Percentiles rank a stretch among this genome's conserved stretches.
phyloP scores from a whole-genome alignment of 1,140 invertebrate genomes.

The Drosophila pachea region DNA sequence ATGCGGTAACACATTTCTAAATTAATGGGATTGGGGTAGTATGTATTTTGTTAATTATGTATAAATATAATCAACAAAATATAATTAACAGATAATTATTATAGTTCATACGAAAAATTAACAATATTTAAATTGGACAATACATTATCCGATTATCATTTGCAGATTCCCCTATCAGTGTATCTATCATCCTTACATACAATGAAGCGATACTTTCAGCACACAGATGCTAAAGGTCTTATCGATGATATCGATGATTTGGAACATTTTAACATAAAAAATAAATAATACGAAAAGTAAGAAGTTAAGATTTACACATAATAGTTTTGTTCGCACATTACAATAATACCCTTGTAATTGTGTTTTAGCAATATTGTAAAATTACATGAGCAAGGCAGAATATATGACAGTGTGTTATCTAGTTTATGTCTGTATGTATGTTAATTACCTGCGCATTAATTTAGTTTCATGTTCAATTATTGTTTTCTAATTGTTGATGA shows the following conservation, averaged over 20 bases:
- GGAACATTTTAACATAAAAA: conserved; percentile 12
- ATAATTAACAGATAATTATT: too few relatives aligned
- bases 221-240: neutral
- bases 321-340: neutral
- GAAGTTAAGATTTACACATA: neutral
- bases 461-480: conserved; percentile 14
- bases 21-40: neutral
- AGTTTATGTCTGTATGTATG: neutral
- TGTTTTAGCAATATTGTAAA: neutral
- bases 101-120: too few relatives aligned
- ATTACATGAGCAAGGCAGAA: neutral
- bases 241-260: conserved; percentile 2
- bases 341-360: too few relatives aligned
- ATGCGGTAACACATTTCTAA: conserved; percentile 2
- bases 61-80: too few relatives aligned
- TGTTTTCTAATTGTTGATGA: neutral
- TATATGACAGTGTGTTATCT: neutral
- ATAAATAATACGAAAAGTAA: conserved; percentile 8
- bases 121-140: too few relatives aligned
- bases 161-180: neutral
- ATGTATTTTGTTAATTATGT: too few relatives aligned
- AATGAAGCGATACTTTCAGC: neutral
- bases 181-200: conserved; percentile 1
- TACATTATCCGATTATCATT: too few relatives aligned
- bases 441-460: conserved; percentile 5